phyloP scores from a whole-genome alignment of 2,797 vertebrate genomes.

The Somateria mollissima region DNA sequence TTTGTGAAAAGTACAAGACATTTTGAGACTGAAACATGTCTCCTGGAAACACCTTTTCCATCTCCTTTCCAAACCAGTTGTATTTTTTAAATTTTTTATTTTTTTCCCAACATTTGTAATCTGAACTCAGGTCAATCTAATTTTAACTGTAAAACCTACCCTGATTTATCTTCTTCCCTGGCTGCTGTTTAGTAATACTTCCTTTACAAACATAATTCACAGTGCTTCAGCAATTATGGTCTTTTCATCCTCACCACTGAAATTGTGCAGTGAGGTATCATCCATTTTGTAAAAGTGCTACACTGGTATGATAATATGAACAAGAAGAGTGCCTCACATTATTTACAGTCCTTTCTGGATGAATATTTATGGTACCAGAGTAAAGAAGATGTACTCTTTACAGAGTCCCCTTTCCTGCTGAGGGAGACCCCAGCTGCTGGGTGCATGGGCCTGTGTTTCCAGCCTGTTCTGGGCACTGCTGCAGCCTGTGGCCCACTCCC shows the following conservation, averaged over 20 bases:
- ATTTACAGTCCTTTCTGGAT: neutral
- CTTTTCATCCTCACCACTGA: neutral
- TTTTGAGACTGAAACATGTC: conserved; percentile 4
- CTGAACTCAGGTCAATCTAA: neutral
- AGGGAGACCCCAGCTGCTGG: neutral
- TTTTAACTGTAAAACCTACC: conserved; percentile 19
- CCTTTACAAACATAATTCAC: neutral
- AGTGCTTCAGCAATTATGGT: neutral
- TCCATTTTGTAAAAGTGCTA: neutral
- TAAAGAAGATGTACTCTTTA: neutral
- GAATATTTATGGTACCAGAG: neutral
- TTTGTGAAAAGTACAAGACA: neutral
- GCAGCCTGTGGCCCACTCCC: neutral
- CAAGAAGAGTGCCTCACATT: neutral
- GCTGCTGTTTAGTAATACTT: conserved; percentile 2
- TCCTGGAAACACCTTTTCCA: conserved; percentile 11
- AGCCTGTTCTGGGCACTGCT: neutral
- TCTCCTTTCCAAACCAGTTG: neutral
- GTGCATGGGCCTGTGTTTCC: neutral
- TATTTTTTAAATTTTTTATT: neutral
- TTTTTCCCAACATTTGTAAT: neutral
- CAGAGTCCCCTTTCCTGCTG: neutral
- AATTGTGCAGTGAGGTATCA: neutral
- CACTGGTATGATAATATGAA: neutral
- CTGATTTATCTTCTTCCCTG: neutral